Evolutionary conservation across 1,140 invertebrate genomes (phyloP).

Genomic region (Bombus difficillimus): DNA sequence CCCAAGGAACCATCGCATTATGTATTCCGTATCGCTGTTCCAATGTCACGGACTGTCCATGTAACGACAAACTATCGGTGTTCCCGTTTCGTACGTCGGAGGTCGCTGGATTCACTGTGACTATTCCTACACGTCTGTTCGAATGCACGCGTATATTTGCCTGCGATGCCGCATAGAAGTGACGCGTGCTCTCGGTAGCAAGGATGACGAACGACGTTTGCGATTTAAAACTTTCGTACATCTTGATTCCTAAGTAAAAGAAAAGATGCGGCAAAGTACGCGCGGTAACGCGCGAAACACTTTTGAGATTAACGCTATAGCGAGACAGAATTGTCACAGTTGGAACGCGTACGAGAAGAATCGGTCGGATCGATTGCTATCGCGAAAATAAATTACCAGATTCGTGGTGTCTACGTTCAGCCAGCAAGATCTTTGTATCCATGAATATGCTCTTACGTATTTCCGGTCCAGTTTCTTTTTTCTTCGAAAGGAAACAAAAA

Average conservation of each 20-base stretch:
- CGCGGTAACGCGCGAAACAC: neutral
- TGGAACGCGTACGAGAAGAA: no score
- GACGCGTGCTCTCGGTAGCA: neutral
- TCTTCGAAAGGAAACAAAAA: no score
- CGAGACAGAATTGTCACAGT: no score
- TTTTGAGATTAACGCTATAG: no score
- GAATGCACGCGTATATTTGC: neutral
- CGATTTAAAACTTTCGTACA: neutral
- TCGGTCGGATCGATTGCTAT: no score
- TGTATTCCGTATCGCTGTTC: neutral
- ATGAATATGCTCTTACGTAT: no score
- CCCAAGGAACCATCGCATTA: neutral
- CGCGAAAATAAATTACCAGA: no score
- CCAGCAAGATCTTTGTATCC: no score
- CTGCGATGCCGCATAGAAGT: neutral
- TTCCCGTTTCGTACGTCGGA: neutral
- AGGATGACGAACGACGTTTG: neutral
- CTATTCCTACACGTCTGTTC: neutral
- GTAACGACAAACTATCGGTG: slow-evolving; percentile 15
- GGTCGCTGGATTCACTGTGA: neutral
- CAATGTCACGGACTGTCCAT: slow-evolving; percentile 5
- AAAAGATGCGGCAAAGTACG: neutral
- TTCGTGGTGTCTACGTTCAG: no score
- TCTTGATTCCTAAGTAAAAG: no score
- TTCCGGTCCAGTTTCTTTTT: no score